A percentile compares a stretch with the other conserved stretches of the same genome.
phyloP scores from a whole-genome alignment of 1,140 invertebrate species.

The Liolophura sinensis region DNA sequence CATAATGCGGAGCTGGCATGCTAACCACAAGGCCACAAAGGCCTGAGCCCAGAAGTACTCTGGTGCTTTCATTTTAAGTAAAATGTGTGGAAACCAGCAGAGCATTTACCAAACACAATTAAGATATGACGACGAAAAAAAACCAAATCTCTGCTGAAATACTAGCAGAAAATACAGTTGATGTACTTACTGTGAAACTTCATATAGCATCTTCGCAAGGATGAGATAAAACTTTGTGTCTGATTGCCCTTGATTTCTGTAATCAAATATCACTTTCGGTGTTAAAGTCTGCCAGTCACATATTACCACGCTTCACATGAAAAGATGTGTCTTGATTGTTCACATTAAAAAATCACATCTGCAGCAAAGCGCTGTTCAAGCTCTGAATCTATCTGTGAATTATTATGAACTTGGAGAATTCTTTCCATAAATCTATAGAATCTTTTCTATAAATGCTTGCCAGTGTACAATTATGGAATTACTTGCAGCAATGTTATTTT shows the following conservation, averaged over 20 bases:
- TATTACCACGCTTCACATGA: too few relatives aligned
- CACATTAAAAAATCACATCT: too few relatives aligned
- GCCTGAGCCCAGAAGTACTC: too few relatives aligned
- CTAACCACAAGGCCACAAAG: too few relatives aligned
- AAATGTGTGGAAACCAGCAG: too few relatives aligned
- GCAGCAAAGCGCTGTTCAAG: too few relatives aligned
- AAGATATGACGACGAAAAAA: not conserved
- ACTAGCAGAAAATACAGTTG: not conserved
- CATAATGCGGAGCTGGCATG: too few relatives aligned
- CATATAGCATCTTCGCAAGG: conserved; percentile 47
- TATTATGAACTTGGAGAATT: not conserved
- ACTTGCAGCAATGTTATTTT: too few relatives aligned
- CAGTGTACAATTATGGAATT: not conserved
- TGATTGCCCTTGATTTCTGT: conserved; percentile 38
- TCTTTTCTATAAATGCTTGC: not conserved
- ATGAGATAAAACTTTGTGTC: conserved; percentile 50
- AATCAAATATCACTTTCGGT: conserved; percentile 10
- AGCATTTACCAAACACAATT: not conserved
- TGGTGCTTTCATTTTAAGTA: too few relatives aligned
- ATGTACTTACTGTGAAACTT: conserved; percentile 43
- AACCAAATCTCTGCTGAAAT: not conserved
- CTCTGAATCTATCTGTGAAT: too few relatives aligned
- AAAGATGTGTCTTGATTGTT: not conserved
- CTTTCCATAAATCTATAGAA: not conserved
- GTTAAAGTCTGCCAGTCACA: too few relatives aligned